A percentile compares a stretch with the other conserved stretches of the same genome.
These are phyloP conservation scores for Lepidocyrtoides sp. DNA, from an alignment of 2,888 invertebrate genomes.

Conservation along the genomic window DNA sequence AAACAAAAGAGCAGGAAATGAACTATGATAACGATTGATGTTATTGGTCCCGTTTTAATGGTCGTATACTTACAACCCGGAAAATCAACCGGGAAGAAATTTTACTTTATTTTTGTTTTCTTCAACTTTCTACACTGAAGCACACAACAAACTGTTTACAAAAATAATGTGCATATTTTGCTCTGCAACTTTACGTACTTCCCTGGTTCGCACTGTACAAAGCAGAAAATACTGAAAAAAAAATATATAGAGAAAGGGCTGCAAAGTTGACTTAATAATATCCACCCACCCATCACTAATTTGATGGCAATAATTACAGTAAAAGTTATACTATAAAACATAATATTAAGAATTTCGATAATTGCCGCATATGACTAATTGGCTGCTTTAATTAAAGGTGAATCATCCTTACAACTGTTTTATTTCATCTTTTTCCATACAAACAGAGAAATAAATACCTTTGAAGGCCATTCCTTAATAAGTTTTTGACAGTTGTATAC, in stretches of 20 bases:
- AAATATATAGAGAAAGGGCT: no score
- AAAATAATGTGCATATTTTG: not conserved
- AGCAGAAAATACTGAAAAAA: no score
- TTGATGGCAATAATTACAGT: not conserved
- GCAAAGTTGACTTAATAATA: no score
- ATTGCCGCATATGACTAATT: not conserved
- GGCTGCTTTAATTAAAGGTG: not conserved
- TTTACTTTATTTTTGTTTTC: no score
- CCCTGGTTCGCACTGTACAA: no score
- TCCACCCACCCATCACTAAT: not conserved
- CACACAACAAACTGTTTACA: no score
- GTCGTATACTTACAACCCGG: conserved; percentile 62
- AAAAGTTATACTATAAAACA: conserved; percentile 19
- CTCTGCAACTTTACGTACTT: not conserved
- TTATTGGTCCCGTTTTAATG: conserved; percentile 57
- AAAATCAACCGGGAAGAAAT: conserved; percentile 49
- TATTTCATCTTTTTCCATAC: not conserved
- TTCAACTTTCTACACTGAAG: not conserved
- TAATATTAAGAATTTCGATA: not conserved
- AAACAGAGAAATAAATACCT: not conserved
- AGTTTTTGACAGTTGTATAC: not conserved
- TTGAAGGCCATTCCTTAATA: not conserved
- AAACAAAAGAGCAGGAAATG: not conserved
- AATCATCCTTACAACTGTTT: not conserved
- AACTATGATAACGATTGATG: not conserved